Percentiles rank a stretch among this genome's conserved stretches.
phyloP scores from a whole-genome alignment of 2,797 vertebrate genomes.

The Eleutherodactylus coqui region DNA sequence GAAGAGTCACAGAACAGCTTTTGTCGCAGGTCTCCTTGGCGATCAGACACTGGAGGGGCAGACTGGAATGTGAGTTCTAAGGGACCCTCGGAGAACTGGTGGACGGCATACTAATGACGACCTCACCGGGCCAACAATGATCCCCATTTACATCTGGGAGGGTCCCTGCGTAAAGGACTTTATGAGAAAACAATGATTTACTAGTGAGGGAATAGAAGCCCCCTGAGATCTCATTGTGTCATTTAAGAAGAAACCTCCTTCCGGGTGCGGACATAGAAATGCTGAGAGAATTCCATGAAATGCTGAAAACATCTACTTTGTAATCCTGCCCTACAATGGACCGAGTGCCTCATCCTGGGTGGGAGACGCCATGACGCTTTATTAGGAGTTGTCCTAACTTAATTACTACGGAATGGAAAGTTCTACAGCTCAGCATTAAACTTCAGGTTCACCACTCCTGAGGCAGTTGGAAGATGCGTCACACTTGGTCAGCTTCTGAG shows the following conservation, averaged over 20 bases:
- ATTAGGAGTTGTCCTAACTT: background rate
- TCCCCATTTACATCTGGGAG: slow-evolving; percentile 43
- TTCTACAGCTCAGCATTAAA: too few species aligned
- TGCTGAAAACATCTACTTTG: background rate
- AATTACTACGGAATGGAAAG: background rate
- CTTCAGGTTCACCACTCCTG: too few species aligned
- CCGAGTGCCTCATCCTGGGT: background rate
- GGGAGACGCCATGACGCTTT: background rate
- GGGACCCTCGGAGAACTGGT: slow-evolving; percentile 43
- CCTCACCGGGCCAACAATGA: slow-evolving; percentile 50
- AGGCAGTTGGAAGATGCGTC: too few species aligned
- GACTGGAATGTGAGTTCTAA: slow-evolving; percentile 66
- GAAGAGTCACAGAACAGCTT: slow-evolving; percentile 73
- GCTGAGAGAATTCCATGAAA: background rate
- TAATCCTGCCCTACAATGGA: background rate
- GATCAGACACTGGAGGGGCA: slow-evolving; percentile 70
- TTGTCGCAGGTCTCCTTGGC: slow-evolving; percentile 74
- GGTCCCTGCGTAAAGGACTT: slow-evolving; percentile 35
- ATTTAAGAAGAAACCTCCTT: slow-evolving; percentile 1
- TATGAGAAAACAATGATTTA: slow-evolving; percentile 51
- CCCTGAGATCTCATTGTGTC: slow-evolving; percentile 23
- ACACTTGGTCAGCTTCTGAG: too few species aligned
- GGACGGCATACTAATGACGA: slow-evolving; percentile 58
- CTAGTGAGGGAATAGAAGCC: slow-evolving; percentile 43
- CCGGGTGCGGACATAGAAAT: background rate